Evolutionary conservation across 2,888 invertebrate species (phyloP).

Genomic region (Pseudococcus viburni): DNA sequence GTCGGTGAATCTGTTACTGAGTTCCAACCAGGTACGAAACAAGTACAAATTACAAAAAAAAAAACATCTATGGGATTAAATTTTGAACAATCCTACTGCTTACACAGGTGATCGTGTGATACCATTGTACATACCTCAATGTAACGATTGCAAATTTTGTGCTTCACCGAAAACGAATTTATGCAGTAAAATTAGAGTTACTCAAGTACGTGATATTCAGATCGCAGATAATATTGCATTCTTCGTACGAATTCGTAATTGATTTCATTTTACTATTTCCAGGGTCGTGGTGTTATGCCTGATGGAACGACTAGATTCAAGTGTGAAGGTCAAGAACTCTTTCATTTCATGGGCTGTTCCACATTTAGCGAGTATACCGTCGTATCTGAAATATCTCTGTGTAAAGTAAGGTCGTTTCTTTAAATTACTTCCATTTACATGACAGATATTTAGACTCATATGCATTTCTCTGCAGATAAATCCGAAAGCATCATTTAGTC

Average conservation of each 20-base stretch:
- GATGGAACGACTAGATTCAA: slow-evolving; percentile 91
- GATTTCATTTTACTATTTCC: slow-evolving; percentile 57
- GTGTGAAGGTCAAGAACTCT: slow-evolving; percentile 84
- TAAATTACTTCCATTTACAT: slow-evolving; percentile 20
- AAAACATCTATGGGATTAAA: too few species aligned
- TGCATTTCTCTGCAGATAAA: slow-evolving; percentile 74
- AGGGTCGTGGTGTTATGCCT: slow-evolving; percentile 91
- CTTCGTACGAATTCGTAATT: background rate
- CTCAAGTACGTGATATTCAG: slow-evolving; percentile 73
- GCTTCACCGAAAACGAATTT: slow-evolving; percentile 95
- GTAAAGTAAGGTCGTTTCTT: slow-evolving; percentile 78
- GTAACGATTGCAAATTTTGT: slow-evolving; percentile 96
- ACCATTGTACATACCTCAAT: slow-evolving; percentile 96
- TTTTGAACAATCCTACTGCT: background rate
- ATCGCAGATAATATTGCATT: background rate
- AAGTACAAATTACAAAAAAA: too few species aligned
- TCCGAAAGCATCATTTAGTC: slow-evolving; percentile 86
- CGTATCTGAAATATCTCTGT: slow-evolving; percentile 93
- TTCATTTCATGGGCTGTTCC: slow-evolving; percentile 97
- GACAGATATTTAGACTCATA: background rate
- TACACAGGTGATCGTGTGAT: slow-evolving; percentile 93
- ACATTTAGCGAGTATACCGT: slow-evolving; percentile 96
- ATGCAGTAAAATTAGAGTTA: slow-evolving; percentile 90
- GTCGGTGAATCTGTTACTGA: slow-evolving; percentile 69
- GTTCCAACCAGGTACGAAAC: slow-evolving; percentile 64